phyloP scores from a whole-genome alignment of 2,113 vertebrate genomes.

The Pedetes capensis region DNA sequence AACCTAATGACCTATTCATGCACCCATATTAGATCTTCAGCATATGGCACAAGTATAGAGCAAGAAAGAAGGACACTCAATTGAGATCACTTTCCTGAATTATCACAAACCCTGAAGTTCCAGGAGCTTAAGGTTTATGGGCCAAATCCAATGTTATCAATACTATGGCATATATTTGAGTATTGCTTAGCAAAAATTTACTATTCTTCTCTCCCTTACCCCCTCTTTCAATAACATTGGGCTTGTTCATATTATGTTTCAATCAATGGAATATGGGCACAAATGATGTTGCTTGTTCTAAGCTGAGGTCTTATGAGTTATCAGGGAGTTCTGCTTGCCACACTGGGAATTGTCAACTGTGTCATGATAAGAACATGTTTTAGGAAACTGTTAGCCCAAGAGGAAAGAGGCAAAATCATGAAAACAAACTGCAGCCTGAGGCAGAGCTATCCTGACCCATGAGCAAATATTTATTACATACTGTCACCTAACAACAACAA shows the following conservation, averaged over 20 bases:
- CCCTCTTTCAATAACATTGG: background rate
- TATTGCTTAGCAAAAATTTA: background rate
- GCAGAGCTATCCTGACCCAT: background rate
- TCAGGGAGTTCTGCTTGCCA: background rate
- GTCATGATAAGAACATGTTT: background rate
- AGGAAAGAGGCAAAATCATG: too few species aligned
- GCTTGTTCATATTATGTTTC: background rate
- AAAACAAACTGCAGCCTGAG: too few species aligned
- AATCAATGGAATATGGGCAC: background rate
- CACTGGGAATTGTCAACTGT: background rate
- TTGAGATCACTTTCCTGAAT: background rate
- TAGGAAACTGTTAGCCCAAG: background rate
- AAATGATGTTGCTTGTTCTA: background rate
- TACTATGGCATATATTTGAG: background rate
- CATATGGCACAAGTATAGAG: background rate
- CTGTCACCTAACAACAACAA: too few species aligned
- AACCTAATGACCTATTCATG: background rate
- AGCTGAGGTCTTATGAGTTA: background rate
- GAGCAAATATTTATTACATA: background rate
- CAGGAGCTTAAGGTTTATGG: background rate
- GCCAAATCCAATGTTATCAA: background rate
- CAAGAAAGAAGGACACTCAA: background rate
- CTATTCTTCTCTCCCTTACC: background rate
- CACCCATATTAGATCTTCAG: background rate
- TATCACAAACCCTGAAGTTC: background rate